Evolutionary conservation across 2,113 vertebrate species (phyloP), one percentile per base, ranked within the genome.

Genomic region (Hyperoodon ampullatus): DNA sequence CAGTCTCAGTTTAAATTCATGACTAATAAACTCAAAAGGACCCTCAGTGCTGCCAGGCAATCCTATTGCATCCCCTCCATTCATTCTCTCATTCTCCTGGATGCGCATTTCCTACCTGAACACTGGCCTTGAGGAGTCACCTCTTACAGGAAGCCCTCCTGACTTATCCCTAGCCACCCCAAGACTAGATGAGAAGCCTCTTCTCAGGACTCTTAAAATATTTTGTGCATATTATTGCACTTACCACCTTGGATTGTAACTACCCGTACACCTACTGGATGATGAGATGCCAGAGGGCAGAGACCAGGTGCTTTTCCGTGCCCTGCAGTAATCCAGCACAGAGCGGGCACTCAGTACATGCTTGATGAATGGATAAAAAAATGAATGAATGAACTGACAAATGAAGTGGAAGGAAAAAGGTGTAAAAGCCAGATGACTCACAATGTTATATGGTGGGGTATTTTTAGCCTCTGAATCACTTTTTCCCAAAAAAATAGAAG

Each of bases 401-500:
- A 35, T 26, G 26, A 82, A 70, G 10, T 39, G 7, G 28, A 94
- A 74, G 42, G 10, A 26, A 65, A 92, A 88, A 53, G 44, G 3
- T 35, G 30, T 63, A 44, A 39, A 80, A 87, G 13, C 11, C 26
- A 84, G 39, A 28, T 50, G 39, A 58, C 75, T 81, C 70, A 42
- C 18, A 47, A 23, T 15, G 93, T 93, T 63, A 42, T 58, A 28
- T 15, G 33, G 58, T 44, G 18, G 7, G 77, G 10, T 39, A n/a
- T 94, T 84, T 75, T 86, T 61, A 82, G 90, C 24, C 13, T 85
- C 61, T 68, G 58, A 95, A 85, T 15, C 28, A 92, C 33, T 42
- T 82, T 88, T 63, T 60, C 21, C 12, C 44, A 11, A 60, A 96
- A 83, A 24, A 89, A 63, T 5, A 72, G 82, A 63, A 95, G 47